Conservation (phyloP, 1,140 invertebrate species). For the Oryzaephilus surinamensis region DNA sequence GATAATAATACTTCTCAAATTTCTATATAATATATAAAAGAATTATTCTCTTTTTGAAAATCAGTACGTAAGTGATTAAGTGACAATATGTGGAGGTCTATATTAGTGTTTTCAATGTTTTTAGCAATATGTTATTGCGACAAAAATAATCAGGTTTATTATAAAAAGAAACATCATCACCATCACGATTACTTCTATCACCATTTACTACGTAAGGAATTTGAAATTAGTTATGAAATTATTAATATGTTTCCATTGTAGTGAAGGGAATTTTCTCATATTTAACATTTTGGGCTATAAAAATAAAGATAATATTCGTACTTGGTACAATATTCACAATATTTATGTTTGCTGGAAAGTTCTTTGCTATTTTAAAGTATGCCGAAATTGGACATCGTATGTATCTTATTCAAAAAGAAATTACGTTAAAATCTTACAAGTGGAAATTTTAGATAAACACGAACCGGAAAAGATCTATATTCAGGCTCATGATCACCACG, state of each 20-base stretch:
- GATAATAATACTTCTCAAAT: background rate
- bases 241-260: slow-evolving; percentile 9
- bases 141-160: slow-evolving; percentile 1
- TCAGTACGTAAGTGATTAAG: too few relatives aligned
- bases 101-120: slow-evolving; percentile 5
- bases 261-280: slow-evolving; percentile 17
- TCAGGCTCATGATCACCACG: slow-evolving; percentile 9
- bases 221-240: background rate
- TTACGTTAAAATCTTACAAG: too few relatives aligned
- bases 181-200: slow-evolving; percentile 10
- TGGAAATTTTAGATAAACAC: slow-evolving; percentile 3
- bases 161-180: slow-evolving; percentile 13
- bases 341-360: slow-evolving; percentile 27
- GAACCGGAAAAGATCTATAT: slow-evolving; percentile 22
- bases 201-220: slow-evolving; percentile 15
- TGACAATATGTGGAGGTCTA: slow-evolving; percentile 5
- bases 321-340: slow-evolving; percentile 27
- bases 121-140: slow-evolving; percentile 7
- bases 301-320: slow-evolving; percentile 29
- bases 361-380: slow-evolving; percentile 27
- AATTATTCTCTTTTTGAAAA: too few relatives aligned
- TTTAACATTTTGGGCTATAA: slow-evolving; percentile 28
- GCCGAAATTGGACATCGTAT: slow-evolving; percentile 10
- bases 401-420: too few relatives aligned
- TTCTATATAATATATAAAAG: background rate